These are phyloP conservation scores for Actias luna DNA, from an alignment of 2,888 invertebrate genomes.

Conservation along the genomic window DNA sequence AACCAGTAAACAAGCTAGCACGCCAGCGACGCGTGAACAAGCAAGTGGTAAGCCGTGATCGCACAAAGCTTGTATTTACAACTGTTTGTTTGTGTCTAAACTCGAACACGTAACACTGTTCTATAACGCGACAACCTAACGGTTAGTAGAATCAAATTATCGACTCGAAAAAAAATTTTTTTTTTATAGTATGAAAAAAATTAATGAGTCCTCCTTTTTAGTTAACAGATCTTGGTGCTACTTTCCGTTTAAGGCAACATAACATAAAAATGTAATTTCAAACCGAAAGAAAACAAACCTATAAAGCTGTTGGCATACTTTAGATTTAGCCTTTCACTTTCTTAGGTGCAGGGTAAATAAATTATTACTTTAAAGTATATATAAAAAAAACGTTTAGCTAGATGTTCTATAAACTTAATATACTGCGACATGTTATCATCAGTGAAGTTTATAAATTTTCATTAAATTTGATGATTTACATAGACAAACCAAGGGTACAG, in stretches of 20 bases:
- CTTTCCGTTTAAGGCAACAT: background rate
- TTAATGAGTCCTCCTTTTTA: background rate
- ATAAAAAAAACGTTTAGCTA: background rate
- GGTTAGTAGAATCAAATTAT: background rate
- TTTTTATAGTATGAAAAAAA: background rate
- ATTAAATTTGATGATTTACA: too few species aligned
- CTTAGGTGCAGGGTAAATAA: background rate
- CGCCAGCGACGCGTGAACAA: slow-evolving; percentile 75
- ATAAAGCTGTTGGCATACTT: background rate
- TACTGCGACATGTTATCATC: background rate
- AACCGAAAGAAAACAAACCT: background rate
- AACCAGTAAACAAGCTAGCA: slow-evolving; percentile 74
- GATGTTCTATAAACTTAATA: background rate
- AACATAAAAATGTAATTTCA: background rate
- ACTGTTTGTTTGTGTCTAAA: slow-evolving; percentile 18
- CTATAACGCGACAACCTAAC: background rate
- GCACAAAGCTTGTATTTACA: background rate
- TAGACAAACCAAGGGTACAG: too few species aligned
- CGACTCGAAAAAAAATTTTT: background rate
- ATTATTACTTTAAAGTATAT: background rate
- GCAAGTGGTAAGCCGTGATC: slow-evolving; percentile 64
- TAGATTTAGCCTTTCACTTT: slow-evolving; percentile 6
- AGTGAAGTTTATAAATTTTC: too few species aligned
- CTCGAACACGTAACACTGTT: background rate
- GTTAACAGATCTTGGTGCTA: background rate